phyloP scores from a whole-genome alignment of 2,888 invertebrate genomes.

The Ochropleura leucogaster region DNA sequence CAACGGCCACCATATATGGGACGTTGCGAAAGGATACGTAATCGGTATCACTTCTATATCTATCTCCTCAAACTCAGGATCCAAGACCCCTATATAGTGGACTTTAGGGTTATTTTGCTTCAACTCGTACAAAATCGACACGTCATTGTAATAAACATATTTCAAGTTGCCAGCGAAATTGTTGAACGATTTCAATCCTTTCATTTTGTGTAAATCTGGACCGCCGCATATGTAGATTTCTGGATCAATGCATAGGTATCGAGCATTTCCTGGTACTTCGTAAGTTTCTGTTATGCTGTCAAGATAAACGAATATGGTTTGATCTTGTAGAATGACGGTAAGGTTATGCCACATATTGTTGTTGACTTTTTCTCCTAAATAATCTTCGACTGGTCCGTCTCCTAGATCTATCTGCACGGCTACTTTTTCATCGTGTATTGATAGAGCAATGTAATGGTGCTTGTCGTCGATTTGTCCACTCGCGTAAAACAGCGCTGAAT shows the following conservation, averaged over 20 bases:
- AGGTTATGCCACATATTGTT: constrained; percentile 97
- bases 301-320: constrained; percentile 93
- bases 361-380: constrained; percentile 93
- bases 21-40: constrained; percentile 97
- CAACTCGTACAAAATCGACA: constrained; percentile 97
- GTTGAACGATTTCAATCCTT: constrained; percentile 95
- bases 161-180: constrained; percentile 97
- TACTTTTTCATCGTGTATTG: constrained; percentile 95
- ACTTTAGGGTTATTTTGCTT: constrained; percentile 96
- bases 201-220: constrained; percentile 95
- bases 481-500: constrained; percentile 97
- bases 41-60: constrained; percentile 97
- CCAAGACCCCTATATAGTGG: constrained; percentile 94
- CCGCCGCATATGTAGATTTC: constrained; percentile 98
- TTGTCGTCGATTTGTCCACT: constrained; percentile 97
- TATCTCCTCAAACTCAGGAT: constrained; percentile 95
- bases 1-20: constrained; percentile 97
- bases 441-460: constrained; percentile 97
- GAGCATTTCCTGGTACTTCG: constrained; percentile 92
- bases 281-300: constrained; percentile 93
- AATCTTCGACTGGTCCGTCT: constrained; percentile 93
- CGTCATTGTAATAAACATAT: constrained; percentile 98
- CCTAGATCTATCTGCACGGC: constrained; percentile 97
- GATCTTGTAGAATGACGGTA: constrained; percentile 95
- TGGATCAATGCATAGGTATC: constrained; percentile 96